phyloP scores from a whole-genome alignment of 2,113 vertebrate species.

The Charina bottae region DNA sequence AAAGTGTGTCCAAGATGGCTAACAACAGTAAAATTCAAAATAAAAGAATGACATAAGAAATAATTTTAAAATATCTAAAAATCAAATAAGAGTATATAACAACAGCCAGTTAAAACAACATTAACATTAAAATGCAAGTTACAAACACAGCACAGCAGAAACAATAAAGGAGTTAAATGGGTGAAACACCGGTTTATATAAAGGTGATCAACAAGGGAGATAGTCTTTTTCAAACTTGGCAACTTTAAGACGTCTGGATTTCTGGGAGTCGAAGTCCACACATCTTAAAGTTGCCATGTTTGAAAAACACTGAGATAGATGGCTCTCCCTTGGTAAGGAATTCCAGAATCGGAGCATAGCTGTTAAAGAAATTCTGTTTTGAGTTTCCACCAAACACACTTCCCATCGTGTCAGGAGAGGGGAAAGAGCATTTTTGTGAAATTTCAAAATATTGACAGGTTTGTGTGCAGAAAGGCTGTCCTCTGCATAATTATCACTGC shows the following conservation, averaged over 20 bases:
- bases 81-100: not conserved
- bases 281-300: not conserved
- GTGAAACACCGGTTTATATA: not conserved
- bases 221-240: not conserved
- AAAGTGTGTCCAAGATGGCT: not conserved
- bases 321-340: not conserved
- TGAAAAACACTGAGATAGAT: not conserved
- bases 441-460: not conserved
- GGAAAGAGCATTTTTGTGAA: not conserved
- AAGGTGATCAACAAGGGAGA: not conserved
- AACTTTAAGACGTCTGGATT: not conserved
- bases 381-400: not conserved
- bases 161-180: not conserved
- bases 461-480: not conserved
- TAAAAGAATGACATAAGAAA: not conserved
- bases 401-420: not conserved
- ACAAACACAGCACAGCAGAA: not conserved
- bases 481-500: not conserved
- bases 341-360: not conserved
- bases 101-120: not conserved
- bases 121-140: not conserved
- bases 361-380: not conserved
- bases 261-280: not conserved
- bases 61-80: not conserved
- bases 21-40: not conserved